phyloP scores from a whole-genome alignment of 23 tunicate genomes.

The Diplosoma virens region DNA sequence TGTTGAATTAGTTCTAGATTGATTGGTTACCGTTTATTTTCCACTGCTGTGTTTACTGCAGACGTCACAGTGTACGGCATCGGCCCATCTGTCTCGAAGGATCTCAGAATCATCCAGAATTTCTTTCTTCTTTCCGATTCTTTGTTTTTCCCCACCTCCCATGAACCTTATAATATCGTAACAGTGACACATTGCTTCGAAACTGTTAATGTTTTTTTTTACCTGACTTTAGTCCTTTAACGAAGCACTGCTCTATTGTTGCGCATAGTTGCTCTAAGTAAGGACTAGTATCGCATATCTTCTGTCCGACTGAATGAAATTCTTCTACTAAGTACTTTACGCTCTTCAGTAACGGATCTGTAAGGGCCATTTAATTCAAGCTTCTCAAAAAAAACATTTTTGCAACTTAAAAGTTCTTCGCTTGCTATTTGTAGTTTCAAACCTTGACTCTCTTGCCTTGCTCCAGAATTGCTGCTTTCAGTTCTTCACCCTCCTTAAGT shows the following conservation, averaged over 20 bases:
- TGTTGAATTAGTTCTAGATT: no score
- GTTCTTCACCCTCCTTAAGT: no score
- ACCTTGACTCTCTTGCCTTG: no score
- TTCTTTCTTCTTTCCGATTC: conserved; percentile 54
- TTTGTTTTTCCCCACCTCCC: conserved; percentile 52
- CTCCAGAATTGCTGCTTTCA: no score
- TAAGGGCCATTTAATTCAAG: conserved; percentile 81
- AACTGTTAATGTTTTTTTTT: no score
- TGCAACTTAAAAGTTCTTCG: no score
- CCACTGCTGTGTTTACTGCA: conserved; percentile 45
- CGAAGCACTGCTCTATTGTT: conserved; percentile 70
- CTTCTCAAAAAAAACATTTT: no score
- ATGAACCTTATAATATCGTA: conserved; percentile 55
- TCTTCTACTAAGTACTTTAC: conserved; percentile 71
- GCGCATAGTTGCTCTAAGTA: conserved; percentile 77
- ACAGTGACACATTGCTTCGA: no score
- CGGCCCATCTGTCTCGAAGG: conserved; percentile 67
- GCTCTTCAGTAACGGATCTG: conserved; percentile 81
- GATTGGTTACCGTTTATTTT: conserved; percentile 62
- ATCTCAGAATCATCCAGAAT: conserved; percentile 60
- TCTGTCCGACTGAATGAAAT: conserved; percentile 67
- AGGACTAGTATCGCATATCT: conserved; percentile 53
- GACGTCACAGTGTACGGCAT: conserved; percentile 54
- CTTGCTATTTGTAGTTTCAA: no score
- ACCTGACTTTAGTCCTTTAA: conserved; percentile 83